phyloP scores from a whole-genome alignment of 1,140 invertebrate species.

The Drosophila bipectinata region DNA sequence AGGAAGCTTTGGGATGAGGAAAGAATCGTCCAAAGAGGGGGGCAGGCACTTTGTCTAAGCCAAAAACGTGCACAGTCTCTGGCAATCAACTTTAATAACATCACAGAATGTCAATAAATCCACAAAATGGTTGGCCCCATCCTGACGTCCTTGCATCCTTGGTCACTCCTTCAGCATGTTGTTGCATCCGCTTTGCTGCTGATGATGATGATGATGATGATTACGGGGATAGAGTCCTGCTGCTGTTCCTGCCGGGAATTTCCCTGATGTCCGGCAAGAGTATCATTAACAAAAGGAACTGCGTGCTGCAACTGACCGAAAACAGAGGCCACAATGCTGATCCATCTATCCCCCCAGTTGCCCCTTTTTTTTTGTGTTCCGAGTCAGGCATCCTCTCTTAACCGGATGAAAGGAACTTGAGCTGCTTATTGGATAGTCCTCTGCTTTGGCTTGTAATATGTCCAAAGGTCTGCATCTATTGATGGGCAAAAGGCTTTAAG shows the following conservation, averaged over 20 bases:
- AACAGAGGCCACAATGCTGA: slow-evolving; percentile 26
- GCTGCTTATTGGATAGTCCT: slow-evolving; percentile 64
- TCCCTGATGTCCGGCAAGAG: slow-evolving; percentile 70
- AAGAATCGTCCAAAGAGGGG: slow-evolving; percentile 11
- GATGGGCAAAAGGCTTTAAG: slow-evolving; percentile 39
- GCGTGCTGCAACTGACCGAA: slow-evolving; percentile 71
- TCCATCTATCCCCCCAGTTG: slow-evolving; percentile 11
- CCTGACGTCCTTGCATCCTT: slow-evolving; percentile 14
- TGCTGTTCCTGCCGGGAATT: slow-evolving; percentile 36
- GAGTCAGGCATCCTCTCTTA: slow-evolving; percentile 14
- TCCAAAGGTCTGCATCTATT: slow-evolving; percentile 39
- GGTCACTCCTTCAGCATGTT: slow-evolving; percentile 19
- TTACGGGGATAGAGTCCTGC: slow-evolving; percentile 9
- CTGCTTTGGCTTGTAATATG: background rate
- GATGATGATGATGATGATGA: slow-evolving; percentile 49
- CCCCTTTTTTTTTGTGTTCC: background rate
- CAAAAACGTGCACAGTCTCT: slow-evolving; percentile 78
- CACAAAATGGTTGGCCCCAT: slow-evolving; percentile 68
- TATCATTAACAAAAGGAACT: slow-evolving; percentile 81
- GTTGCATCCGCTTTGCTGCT: slow-evolving; percentile 49
- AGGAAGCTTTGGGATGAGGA: slow-evolving; percentile 26
- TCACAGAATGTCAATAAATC: slow-evolving; percentile 83
- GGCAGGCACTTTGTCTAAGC: slow-evolving; percentile 62
- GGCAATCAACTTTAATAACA: slow-evolving; percentile 83
- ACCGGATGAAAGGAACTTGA: slow-evolving; percentile 55